Evolutionary conservation across 2,888 invertebrate genomes (phyloP).

Genomic region (Drosophila recens): DNA sequence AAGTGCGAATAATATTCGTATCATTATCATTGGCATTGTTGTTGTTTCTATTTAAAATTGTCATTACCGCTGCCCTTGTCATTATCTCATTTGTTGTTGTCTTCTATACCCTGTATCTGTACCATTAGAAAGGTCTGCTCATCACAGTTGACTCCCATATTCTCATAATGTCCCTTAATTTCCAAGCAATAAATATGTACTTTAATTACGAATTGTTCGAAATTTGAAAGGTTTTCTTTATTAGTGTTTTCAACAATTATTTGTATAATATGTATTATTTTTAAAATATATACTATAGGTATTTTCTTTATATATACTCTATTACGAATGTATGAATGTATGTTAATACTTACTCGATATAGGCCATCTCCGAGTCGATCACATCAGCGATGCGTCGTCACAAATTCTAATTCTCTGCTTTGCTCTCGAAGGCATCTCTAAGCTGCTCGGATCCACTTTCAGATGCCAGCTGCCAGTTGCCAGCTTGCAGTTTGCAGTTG

Average conservation of each 20-base stretch:
- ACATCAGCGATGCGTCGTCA: neutral
- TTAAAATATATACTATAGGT: too few relatives aligned
- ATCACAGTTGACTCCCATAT: neutral
- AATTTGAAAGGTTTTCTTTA: neutral
- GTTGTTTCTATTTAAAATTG: conserved; percentile 32
- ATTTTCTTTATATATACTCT: too few relatives aligned
- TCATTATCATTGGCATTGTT: conserved; percentile 18
- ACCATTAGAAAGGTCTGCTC: neutral
- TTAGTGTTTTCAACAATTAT: too few relatives aligned
- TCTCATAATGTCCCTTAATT: neutral
- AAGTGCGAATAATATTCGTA: conserved; percentile 24
- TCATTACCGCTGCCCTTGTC: conserved; percentile 12
- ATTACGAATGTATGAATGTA: neutral
- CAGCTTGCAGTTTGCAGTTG: conserved; percentile 35
- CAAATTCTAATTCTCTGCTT: conserved; percentile 28
- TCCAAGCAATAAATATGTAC: neutral
- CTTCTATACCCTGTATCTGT: conserved; percentile 18
- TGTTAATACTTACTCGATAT: neutral
- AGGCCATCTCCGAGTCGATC: conserved; percentile 4
- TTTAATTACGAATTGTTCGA: neutral
- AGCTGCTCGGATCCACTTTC: conserved; percentile 36
- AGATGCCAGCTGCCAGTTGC: conserved; percentile 44
- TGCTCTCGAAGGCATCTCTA: conserved; percentile 30
- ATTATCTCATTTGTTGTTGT: conserved; percentile 18
- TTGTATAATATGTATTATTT: too few relatives aligned